phyloP scores from a whole-genome alignment of 2,888 invertebrate species.

The Stictocephala bisonia region DNA sequence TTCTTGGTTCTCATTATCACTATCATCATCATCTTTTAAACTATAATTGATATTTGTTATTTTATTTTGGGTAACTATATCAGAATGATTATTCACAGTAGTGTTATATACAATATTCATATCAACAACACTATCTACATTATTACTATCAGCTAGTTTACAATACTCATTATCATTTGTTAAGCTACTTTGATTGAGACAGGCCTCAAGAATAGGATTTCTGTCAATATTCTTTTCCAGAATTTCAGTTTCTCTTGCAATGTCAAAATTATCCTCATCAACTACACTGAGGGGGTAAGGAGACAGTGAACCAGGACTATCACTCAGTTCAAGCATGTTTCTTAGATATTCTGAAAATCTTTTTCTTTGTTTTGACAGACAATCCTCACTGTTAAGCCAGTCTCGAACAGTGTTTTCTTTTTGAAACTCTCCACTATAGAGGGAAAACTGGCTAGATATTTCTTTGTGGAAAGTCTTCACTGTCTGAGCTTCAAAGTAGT shows the following conservation, averaged over 20 bases:
- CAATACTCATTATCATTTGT: constrained; percentile 13
- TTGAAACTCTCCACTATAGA: background rate
- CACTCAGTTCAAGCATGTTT: constrained; percentile 32
- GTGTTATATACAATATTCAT: constrained; percentile 20
- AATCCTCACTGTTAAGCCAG: constrained; percentile 22
- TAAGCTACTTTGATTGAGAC: background rate
- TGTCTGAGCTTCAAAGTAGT: constrained; percentile 40
- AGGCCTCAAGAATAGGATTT: background rate
- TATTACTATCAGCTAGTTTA: constrained; percentile 30
- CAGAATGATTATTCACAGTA: constrained; percentile 40
- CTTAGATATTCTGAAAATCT: constrained; percentile 36
- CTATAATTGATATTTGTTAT: background rate
- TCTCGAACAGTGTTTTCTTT: constrained; percentile 18
- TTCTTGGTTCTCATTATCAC: background rate
- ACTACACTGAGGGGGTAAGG: constrained; percentile 24
- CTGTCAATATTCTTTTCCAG: background rate
- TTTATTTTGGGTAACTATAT: constrained; percentile 16
- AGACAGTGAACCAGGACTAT: background rate
- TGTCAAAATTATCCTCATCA: constrained; percentile 20
- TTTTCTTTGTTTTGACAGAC: background rate
- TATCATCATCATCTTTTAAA: background rate
- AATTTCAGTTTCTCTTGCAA: background rate
- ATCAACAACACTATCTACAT: constrained; percentile 12
- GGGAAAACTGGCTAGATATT: constrained; percentile 11
- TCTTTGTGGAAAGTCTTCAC: constrained; percentile 38